Evolutionary conservation across 2,797 vertebrate species (phyloP).

Genomic region (Brachymystax lenok): DNA sequence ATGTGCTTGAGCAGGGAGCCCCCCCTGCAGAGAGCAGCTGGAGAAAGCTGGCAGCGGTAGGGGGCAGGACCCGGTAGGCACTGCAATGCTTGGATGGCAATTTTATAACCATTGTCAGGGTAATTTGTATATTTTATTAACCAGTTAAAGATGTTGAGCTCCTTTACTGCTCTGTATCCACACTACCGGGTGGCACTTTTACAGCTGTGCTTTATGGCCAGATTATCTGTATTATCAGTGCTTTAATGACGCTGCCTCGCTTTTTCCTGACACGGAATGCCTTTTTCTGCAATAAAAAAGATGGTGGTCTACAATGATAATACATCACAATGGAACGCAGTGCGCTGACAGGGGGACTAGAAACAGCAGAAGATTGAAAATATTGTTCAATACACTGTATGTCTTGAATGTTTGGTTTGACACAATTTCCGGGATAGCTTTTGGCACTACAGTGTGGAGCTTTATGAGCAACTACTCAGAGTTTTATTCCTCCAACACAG

Average conservation of each 20-base stretch:
- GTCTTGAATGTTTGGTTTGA: constrained; percentile 23
- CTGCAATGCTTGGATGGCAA: constrained; percentile 41
- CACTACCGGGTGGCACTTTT: constrained; percentile 58
- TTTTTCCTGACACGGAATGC: constrained; percentile 32
- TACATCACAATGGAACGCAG: constrained; percentile 33
- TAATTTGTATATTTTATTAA: constrained; percentile 72
- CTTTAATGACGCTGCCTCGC: constrained; percentile 48
- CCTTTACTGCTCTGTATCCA: constrained; percentile 54
- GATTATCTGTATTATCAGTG: constrained; percentile 62
- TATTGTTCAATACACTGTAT: background rate
- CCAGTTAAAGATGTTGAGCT: constrained; percentile 63
- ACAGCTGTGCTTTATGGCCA: constrained; percentile 66
- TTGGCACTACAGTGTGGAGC: constrained; percentile 49
- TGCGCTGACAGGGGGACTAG: constrained; percentile 14
- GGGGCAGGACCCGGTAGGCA: constrained; percentile 55
- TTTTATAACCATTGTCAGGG: constrained; percentile 58
- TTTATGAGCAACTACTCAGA: background rate
- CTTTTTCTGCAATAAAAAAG: constrained; percentile 25
- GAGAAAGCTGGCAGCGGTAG: constrained; percentile 56
- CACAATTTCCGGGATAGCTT: constrained; percentile 43
- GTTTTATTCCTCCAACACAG: constrained; percentile 34
- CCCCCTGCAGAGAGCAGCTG: constrained; percentile 64
- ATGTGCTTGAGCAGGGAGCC: constrained; percentile 56
- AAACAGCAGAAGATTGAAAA: background rate
- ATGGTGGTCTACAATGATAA: constrained; percentile 11